Conservation (phyloP, 2,888 invertebrate species). For the Plebejus melissa region DNA sequence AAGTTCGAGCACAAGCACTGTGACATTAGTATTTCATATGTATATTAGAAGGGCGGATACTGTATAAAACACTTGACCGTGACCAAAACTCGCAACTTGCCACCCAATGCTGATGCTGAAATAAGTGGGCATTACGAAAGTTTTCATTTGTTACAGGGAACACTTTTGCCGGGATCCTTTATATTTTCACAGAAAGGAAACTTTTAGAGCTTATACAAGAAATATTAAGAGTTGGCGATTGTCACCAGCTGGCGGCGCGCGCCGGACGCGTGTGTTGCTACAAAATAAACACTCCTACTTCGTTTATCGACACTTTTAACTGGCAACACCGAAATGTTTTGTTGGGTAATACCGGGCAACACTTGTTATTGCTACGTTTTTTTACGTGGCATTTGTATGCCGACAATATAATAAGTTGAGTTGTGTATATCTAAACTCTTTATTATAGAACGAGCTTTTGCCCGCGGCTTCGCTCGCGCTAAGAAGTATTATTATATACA, state of each 20-base stretch:
- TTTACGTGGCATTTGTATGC: neutral
- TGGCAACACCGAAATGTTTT: neutral
- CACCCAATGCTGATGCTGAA: neutral
- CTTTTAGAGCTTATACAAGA: constrained; percentile 52
- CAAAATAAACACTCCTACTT: constrained; percentile 42
- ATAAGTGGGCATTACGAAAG: neutral
- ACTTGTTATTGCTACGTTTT: neutral
- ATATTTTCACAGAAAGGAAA: constrained; percentile 13
- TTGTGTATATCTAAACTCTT: too few relatives aligned
- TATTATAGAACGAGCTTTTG: too few relatives aligned
- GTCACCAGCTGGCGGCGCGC: constrained; percentile 61
- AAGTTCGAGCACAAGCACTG: too few relatives aligned
- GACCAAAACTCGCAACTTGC: neutral
- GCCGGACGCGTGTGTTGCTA: constrained; percentile 50
- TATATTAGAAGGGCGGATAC: too few relatives aligned
- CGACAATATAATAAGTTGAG: neutral
- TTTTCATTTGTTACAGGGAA: constrained; percentile 8
- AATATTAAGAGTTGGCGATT: constrained; percentile 69
- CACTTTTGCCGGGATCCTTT: constrained; percentile 4
- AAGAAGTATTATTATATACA: too few relatives aligned
- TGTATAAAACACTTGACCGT: neutral
- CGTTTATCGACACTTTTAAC: constrained; percentile 14
- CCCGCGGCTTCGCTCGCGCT: too few relatives aligned
- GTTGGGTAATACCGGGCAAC: neutral
- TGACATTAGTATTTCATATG: too few relatives aligned